Base-by-base conservation (phyloP, 2,797 vertebrate genomes). In the Spatula versicolor region DNA sequence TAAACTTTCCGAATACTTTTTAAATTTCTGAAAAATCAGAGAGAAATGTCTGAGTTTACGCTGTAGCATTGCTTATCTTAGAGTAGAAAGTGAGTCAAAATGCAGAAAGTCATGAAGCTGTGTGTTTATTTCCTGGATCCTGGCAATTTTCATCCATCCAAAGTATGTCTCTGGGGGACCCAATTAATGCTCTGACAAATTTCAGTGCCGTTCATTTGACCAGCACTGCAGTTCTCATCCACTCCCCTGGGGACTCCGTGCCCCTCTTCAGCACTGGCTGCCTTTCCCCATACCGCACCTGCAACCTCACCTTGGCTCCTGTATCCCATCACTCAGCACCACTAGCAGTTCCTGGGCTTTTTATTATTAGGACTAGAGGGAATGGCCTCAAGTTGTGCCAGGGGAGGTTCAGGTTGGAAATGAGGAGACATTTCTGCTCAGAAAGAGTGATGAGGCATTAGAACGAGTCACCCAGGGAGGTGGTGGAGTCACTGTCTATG, bases 211-310 rank as follows among this genome's bases (percentile, higher is more conserved):
- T 76, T 71, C 35, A 67, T 21, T 55, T 85, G 76, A 45, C 25
- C 58, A 56, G 18, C 9, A 13, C 20, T 58, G 56, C 33, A 48
- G 19, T 43, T 71, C 41, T 73, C 43, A 37, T 23, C 59, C 6
- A 2, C 23, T 92, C 30, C 21, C 10, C 50, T 0, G 0, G 19
- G 33, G 54, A 18, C 28, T 69, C 33, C 0, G 0, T 46, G 39
- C 19, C 25, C 56, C 41, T 48, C 50, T 23, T 52, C 52, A 66
- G 3, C 62, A 43, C 45, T 19, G 63, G 55, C 55, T 39, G 76
- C n/a, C 50, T 59, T 69, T 80, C 56, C n/a, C 35, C 68, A 37
- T 16, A 46, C 69, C 31, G 23, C 14, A 76, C 41, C 72, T 54
- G 45, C 52, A 56, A 83, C 83, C 39, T 90, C 52, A 23, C 6